Evolutionary conservation across 1,140 invertebrate genomes (phyloP), one percentile per base, ranked within the genome.

Genomic region (Oscheius sp.): DNA sequence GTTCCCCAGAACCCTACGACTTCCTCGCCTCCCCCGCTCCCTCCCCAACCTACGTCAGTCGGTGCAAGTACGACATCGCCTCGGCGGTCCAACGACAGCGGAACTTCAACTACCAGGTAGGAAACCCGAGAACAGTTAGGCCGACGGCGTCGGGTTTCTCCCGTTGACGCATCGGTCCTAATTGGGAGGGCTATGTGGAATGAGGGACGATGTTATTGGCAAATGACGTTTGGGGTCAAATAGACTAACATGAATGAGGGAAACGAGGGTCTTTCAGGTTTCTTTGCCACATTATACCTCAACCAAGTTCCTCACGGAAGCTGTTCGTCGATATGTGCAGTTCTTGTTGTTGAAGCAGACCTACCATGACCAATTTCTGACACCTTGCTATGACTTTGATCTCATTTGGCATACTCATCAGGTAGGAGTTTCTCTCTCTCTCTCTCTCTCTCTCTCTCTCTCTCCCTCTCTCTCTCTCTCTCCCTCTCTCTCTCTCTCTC

Each of bases 351-450:
- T 88, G 23, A 87, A 86, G 77, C 77, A 80, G 61, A 76, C 79
- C 3, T 83, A 86, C 72, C 75, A 82, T 7, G 84, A 85, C 28
- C 75, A 80, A 29, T 88, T 87, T 73, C 77, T 88, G 18, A 86
- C 87, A 1, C 87, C 87, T 0, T 88, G 87, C 77, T 88, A 88
- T 67, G 87, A 87, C 72, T 86, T 85, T 75, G 86, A 87, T 74
- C 67, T 87, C 15, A 81, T 87, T 29, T 87, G 87, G 87, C 87
- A 87, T 73, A 82, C 85, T 18, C 87, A 87, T 78, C 86, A 87
- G 74, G 75, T 75, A 68, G 26, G 4, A 13, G 18, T 0, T 72
- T 29, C 58, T 20, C 3, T 36, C 28, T 36, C 31, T 31, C 35
- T 31, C n/a, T 2, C n/a, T 23, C 18, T 45, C 23, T 45, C 23